Conservation (phyloP, 53 echinoderm and acorn worm genomes). For the Paracentrotus lividus region DNA sequence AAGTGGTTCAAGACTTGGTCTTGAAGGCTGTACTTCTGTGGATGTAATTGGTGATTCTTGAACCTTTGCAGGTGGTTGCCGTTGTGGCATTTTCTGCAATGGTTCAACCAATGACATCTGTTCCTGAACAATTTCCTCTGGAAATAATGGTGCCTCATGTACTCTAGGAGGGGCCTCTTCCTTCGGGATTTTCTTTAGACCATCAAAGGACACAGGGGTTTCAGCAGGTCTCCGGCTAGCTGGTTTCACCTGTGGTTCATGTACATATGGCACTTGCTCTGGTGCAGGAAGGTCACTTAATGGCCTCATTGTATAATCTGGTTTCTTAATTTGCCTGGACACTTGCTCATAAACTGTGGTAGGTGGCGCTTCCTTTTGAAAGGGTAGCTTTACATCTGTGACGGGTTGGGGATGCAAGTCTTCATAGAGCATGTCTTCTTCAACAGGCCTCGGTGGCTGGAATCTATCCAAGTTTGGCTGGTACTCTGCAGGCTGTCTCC, state of each 20-base stretch:
- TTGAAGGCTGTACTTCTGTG: constrained; percentile 46
- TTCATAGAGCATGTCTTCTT: constrained; percentile 25
- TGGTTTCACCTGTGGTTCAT: constrained; percentile 53
- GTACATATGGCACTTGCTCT: constrained; percentile 44
- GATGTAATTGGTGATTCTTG: constrained; percentile 71
- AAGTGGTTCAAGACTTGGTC: constrained; percentile 47
- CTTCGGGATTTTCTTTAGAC: constrained; percentile 71
- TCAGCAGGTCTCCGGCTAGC: background rate
- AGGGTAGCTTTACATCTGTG: constrained; percentile 49
- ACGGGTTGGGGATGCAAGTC: constrained; percentile 54
- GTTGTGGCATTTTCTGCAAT: constrained; percentile 72
- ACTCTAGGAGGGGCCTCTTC: constrained; percentile 65
- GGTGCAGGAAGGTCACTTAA: constrained; percentile 54
- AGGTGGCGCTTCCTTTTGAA: constrained; percentile 2
- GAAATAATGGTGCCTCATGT: constrained; percentile 62
- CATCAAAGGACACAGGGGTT: constrained; percentile 53
- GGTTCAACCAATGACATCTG: constrained; percentile 48
- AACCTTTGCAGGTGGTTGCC: constrained; percentile 65
- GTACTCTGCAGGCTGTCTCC: constrained; percentile 63
- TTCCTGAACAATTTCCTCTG: constrained; percentile 62
- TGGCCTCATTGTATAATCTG: constrained; percentile 17
- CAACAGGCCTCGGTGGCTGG: constrained; percentile 36
- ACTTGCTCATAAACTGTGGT: constrained; percentile 60
- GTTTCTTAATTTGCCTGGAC: constrained; percentile 48
- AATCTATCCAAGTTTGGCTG: constrained; percentile 17